Evolutionary conservation across 2,888 invertebrate genomes (phyloP), one percentile per base, ranked within the genome.

Genomic region (Ephialtes manifestator): DNA sequence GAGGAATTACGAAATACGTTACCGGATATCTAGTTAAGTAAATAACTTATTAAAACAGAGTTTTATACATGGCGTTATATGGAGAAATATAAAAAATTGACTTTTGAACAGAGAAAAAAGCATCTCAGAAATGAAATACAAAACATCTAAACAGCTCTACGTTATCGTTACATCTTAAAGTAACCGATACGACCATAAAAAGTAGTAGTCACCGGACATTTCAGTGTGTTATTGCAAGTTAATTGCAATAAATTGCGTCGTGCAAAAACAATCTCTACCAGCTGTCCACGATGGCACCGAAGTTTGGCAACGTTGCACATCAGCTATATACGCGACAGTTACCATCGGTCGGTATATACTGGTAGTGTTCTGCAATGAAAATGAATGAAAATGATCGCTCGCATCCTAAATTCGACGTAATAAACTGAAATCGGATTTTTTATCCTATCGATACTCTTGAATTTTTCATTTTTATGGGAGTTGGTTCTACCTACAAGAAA

Each of bases 401-500:
- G 24, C 24, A 24, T 24, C 24, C 24, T 24, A 24, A 24, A 24
- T 24, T 24, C 24, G 24, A 24, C 24, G 24, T 24, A 24, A 24
- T 24, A 1, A 24, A 24, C 48, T 48, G 48, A 48, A 51, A 51
- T n/a, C 51, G 51, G 51, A 51, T 51, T 51, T 51, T 5, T 51
- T 51, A 3, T 18, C 51, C 51, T n/a, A 51, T 51, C 51, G 51
- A 18, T 51, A 2, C 51, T 51, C 51, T 51, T 51, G 24, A 51
- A 51, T 51, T 51, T 51, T 51, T 51, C 18, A 51, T 51, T 51
- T 51, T 51, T 51, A 51, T 51, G 51, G n/a, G 51, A 5, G 51
- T 51, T 51, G 51, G 51, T 51, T 51, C 51, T 51, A 51, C 51
- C n/a, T 51, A 51, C 51, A 51, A 51, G 51, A 51, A 51, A 51